Percentiles rank a stretch among this genome's conserved stretches.
These are phyloP conservation scores for Siniperca knerii DNA, from an alignment of 2,113 vertebrate species.

Conservation along the genomic window DNA sequence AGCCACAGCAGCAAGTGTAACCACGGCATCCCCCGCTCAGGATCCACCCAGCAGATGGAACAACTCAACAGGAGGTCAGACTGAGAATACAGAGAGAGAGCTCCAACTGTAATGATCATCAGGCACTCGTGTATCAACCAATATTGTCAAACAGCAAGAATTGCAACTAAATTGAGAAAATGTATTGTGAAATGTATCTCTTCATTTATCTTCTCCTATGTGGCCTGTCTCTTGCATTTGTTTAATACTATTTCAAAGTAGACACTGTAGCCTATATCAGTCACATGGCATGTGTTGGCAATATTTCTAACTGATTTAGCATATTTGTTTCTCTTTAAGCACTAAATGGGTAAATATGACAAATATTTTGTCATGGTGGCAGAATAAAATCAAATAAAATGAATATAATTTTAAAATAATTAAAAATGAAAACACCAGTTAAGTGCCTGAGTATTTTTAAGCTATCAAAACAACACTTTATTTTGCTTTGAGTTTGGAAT, in stretches of 20 bases:
- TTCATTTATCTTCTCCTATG: no score
- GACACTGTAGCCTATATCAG: background rate
- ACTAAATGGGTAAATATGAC: no score
- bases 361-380: no score
- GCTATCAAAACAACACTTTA: no score
- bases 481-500: no score
- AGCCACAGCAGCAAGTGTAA: slow-evolving; percentile 87
- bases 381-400: no score
- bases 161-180: no score
- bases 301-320: background rate
- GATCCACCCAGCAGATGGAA: slow-evolving; percentile 98
- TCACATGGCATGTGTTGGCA: background rate
- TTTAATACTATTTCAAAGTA: background rate
- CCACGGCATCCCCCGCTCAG: slow-evolving; percentile 90
- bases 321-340: background rate
- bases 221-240: no score
- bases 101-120: background rate
- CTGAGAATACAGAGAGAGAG: background rate
- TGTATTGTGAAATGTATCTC: no score
- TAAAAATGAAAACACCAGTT: no score
- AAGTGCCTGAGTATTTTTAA: no score
- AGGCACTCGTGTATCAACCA: background rate
- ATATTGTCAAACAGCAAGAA: background rate
- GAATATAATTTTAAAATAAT: no score
- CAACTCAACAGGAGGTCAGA: slow-evolving; percentile 95